Evolutionary conservation across 2,113 vertebrate genomes (phyloP), one percentile per base, ranked within the genome.

Genomic region (Grammomys dolichurus): DNA sequence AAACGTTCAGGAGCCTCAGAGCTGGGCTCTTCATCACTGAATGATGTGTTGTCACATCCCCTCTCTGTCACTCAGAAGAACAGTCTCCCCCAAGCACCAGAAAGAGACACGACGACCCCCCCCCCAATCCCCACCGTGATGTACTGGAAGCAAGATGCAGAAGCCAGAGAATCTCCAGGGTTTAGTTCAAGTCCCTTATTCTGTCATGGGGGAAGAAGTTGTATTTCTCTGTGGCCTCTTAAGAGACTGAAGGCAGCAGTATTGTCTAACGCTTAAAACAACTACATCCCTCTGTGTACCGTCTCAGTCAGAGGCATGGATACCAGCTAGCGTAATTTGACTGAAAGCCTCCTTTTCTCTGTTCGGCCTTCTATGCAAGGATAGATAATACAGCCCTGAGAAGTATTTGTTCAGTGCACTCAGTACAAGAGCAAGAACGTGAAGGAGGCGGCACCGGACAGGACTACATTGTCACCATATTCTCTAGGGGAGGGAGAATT

Each of bases 1-100:
- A 95, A 87, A 89, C 93, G 89, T 92, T 95, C 89, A 72, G 78
- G 95, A 95, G 51, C 72, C 89, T 92, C 86, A 58, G 86, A 90
- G 73, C 70, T 72, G 84, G 84, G 36, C 36, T 88, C 65, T 46
- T 84, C 85, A 67, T 24, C 85, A 13, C 12, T 0, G 10, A 86
- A 75, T 72, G 70, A 56, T 7, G 36, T 22, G 33, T 58, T 94
- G 46, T 81, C 43, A 14, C 14, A n/a, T 58, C n/a, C 85, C 46
- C 12, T 69, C 87, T 51, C 24, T 75, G 19, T 63, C 28, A 19
- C 54, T 87, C 46, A 31, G 36, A 81, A n/a, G n/a, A 2, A 20
- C 5, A 4, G 46, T 46, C 51, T 63, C 36, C 46, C 60, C 76
- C 3, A 0, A 8, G 46, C 24, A 22, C 67, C 76, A 85, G 72